A percentile compares a stretch with the other conserved stretches of the same genome.
Conservation (phyloP, 2,113 vertebrate species). For the Antigone vipio region DNA sequence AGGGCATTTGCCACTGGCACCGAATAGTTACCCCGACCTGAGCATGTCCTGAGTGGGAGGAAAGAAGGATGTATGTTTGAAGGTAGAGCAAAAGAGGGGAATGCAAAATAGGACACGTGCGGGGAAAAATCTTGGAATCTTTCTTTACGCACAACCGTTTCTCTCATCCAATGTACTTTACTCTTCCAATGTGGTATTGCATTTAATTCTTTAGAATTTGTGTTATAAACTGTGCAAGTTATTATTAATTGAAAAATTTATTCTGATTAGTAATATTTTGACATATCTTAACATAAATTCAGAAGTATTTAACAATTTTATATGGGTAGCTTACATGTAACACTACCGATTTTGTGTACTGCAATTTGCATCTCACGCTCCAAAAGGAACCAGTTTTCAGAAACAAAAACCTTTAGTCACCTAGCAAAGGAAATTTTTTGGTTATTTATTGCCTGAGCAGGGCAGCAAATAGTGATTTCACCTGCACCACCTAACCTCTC, state of each 20-base stretch:
- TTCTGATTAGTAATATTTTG: not conserved
- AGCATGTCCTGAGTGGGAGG: not conserved
- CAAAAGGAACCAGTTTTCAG: not conserved
- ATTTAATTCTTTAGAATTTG: not conserved
- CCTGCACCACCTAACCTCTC: not conserved
- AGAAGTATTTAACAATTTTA: no score
- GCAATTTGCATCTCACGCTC: not conserved
- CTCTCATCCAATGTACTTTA: not conserved
- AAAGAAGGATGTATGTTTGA: not conserved
- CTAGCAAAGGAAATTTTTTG: no score
- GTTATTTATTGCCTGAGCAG: not conserved
- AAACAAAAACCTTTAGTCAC: not conserved
- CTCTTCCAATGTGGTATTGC: not conserved
- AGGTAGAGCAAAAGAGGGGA: not conserved
- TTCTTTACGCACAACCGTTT: not conserved
- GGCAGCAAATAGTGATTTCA: not conserved
- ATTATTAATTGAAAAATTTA: not conserved
- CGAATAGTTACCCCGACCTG: not conserved
- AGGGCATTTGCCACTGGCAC: accelerated
- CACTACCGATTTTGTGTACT: not conserved
- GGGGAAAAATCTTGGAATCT: not conserved
- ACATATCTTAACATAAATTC: not conserved
- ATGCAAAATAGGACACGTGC: not conserved
- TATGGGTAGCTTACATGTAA: not conserved
- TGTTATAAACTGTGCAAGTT: not conserved